Evolutionary conservation across 2,113 vertebrate species (phyloP).

Genomic region (Ceratotherium simum): DNA sequence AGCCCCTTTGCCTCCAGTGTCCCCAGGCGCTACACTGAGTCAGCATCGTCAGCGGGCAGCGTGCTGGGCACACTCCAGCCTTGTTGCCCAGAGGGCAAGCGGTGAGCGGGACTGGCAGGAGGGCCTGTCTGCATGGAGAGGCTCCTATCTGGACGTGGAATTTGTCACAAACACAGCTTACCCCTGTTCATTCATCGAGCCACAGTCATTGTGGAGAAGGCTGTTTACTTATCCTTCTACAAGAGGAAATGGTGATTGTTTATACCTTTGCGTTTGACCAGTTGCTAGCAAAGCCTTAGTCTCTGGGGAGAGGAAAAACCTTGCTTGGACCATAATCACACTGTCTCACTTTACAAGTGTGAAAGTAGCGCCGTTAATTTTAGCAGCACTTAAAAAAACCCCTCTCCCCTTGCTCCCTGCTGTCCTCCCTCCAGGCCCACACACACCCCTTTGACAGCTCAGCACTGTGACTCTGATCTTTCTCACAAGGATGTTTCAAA

Average conservation of each 20-base stretch:
- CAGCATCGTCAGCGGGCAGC: accelerated
- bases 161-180: background rate
- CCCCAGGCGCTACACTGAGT: background rate
- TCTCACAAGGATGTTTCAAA: slow-evolving; percentile 61
- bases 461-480: slow-evolving; percentile 32
- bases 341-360: slow-evolving; percentile 14
- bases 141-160: accelerated
- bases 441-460: background rate
- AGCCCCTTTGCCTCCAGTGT: accelerated
- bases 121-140: background rate
- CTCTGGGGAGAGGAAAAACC: background rate
- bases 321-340: background rate
- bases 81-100: background rate
- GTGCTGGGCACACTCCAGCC: background rate
- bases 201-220: background rate
- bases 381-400: background rate
- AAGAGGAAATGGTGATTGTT: background rate
- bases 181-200: background rate
- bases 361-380: slow-evolving; percentile 49
- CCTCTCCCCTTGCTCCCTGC: background rate
- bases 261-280: background rate
- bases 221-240: background rate
- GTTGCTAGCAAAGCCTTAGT: background rate
- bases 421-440: background rate
- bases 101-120: accelerated